Conservation (phyloP, 2,797 vertebrate genomes). For the Muscicapa comitata region DNA sequence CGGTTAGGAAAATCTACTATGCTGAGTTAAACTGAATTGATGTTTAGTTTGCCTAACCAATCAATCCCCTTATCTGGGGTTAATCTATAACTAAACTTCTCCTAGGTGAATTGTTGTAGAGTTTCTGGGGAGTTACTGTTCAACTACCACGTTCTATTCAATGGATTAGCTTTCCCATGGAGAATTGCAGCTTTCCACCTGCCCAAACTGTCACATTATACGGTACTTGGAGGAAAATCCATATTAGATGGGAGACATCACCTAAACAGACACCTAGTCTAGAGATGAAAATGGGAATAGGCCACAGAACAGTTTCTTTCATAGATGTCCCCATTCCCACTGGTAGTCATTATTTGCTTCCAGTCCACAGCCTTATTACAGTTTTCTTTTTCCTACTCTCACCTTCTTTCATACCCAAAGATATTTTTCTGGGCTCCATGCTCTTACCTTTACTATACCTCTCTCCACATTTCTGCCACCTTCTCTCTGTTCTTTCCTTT, state of each 20-base stretch:
- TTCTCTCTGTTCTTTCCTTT: background rate
- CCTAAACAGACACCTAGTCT: background rate
- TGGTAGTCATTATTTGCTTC: background rate
- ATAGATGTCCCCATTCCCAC: background rate
- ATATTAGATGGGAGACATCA: background rate
- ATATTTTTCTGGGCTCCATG: background rate
- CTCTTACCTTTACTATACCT: background rate
- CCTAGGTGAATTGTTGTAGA: background rate
- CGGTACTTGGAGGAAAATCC: background rate
- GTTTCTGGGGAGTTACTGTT: slow-evolving; percentile 15
- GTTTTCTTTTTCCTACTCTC: background rate
- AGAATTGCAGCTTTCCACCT: background rate
- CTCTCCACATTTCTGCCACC: background rate
- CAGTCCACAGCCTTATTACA: background rate
- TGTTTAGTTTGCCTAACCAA: background rate
- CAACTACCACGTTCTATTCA: background rate
- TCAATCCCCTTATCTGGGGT: background rate
- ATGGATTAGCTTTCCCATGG: background rate
- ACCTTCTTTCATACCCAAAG: background rate
- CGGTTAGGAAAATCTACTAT: background rate
- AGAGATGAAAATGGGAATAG: background rate
- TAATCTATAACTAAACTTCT: slow-evolving; percentile 28
- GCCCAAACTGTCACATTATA: background rate
- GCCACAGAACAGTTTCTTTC: background rate
- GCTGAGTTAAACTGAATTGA: background rate